Conservation (phyloP, 2,888 invertebrate species). For the Agrotis ipsilon region DNA sequence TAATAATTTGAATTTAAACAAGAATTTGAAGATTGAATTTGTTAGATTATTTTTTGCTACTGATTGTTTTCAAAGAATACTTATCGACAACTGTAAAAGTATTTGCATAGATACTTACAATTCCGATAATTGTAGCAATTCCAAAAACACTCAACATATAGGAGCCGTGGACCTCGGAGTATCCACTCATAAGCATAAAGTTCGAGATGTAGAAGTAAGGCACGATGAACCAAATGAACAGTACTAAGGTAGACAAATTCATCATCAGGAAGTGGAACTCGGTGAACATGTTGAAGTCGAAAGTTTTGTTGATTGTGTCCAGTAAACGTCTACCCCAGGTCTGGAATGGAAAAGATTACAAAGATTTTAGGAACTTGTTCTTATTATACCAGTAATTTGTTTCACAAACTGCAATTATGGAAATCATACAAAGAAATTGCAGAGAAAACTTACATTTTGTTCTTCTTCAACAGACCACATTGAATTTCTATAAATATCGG, state of each 20-base stretch:
- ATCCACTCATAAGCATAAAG: constrained; percentile 92
- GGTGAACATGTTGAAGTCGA: constrained; percentile 96
- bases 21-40: too few relatives aligned
- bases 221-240: constrained; percentile 98
- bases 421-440: too few relatives aligned
- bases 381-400: too few relatives aligned
- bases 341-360: constrained; percentile 85
- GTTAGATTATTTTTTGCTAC: too few relatives aligned
- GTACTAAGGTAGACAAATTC: constrained; percentile 96
- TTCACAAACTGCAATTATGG: too few relatives aligned
- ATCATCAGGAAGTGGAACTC: constrained; percentile 96
- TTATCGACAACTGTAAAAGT: not conserved
- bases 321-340: constrained; percentile 93
- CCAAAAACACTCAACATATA: constrained; percentile 96
- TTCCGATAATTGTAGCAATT: constrained; percentile 97
- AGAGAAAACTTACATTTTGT: constrained; percentile 90
- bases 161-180: constrained; percentile 93
- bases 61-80: too few relatives aligned
- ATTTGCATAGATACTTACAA: constrained; percentile 90
- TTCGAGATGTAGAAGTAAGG: constrained; percentile 98
- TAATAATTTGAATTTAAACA: too few relatives aligned
- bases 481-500: constrained; percentile 96
- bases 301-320: constrained; percentile 93
- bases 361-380: not conserved
- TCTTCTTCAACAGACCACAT: constrained; percentile 95